phyloP scores from a whole-genome alignment of 2,113 vertebrate genomes.

The Aptenodytes forsteri region DNA sequence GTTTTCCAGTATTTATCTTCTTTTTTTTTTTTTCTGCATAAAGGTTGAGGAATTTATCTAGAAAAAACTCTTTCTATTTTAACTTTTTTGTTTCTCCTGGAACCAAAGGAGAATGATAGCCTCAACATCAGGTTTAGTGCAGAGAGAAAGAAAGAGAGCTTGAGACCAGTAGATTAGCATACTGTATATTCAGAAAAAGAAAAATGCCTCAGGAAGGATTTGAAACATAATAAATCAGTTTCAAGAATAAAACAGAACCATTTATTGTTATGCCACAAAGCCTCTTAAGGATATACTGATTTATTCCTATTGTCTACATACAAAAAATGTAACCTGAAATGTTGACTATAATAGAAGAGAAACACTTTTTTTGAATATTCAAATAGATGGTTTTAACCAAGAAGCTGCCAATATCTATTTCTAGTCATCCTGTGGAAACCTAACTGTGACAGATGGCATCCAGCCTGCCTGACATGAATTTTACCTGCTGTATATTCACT shows the following conservation, averaged over 20 bases:
- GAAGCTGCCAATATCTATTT: conserved; percentile 11
- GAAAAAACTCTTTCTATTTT: not conserved
- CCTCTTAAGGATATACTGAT: conserved; percentile 49
- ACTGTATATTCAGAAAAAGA: conserved; percentile 46
- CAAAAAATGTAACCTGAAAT: conserved; percentile 9
- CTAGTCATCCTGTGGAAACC: not conserved
- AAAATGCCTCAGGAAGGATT: conserved; percentile 70
- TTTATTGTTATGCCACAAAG: conserved; percentile 54
- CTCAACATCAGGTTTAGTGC: conserved; percentile 46
- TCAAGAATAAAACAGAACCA: conserved; percentile 49
- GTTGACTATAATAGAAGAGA: not conserved
- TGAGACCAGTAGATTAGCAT: conserved; percentile 58
- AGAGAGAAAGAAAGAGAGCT: conserved; percentile 42
- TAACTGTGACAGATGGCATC: conserved; percentile 4
- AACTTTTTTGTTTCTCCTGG: not conserved
- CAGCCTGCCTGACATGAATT: conserved; percentile 8
- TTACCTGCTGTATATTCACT: conserved; percentile 5
- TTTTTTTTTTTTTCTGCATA: not conserved
- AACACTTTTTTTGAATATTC: conserved; percentile 22
- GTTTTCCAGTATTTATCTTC: not conserved
- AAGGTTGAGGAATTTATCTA: not conserved
- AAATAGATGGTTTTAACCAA: conserved; percentile 3
- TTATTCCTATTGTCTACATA: not conserved
- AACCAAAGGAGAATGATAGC: conserved; percentile 43
- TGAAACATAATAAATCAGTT: conserved; percentile 70